Evolutionary conservation across 2,888 invertebrate genomes (phyloP), one percentile per base, ranked within the genome.

Genomic region (Xestia c-nigrum): DNA sequence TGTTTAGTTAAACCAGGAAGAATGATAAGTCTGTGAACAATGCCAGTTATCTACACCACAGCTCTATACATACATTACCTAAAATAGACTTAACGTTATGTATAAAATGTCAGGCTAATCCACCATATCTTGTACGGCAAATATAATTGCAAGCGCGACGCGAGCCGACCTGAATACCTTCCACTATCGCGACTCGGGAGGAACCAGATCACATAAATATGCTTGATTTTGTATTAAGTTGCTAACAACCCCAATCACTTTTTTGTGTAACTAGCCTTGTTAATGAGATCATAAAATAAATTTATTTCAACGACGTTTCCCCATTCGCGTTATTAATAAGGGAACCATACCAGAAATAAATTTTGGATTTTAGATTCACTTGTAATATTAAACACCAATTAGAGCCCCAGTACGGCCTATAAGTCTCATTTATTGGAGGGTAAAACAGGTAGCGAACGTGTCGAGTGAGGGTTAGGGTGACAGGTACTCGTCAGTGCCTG

Each of bases 401-500:
- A 91, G 85, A 72, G 79, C 84, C 79, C 81, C 78, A 74, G 87
- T 79, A 77, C 76, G 65, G 66, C 46, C 71, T 78, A 85, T 88
- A 85, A 86, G 83, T 72, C 78, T 85, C 81, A 84, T 89, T 90
- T 89, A 89, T 88, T 76, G 84, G 86, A 90, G 91, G 92, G 92
- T 86, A 88, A 85, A 88, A 88, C 88, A 83, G 81, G 83, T 81
- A 87, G 86, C 82, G 78, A 89, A 91, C 90, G 86, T 84, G 90
- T 88, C 85, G 78, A 82, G 38, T 79, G 87, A 91, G 91, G 94
- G 95, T 89, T 91, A 91, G 95, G 95, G 94, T 89, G 92, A 89
- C 88, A 90, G 78, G 96, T 94, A 88, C 93, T 83, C 78, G 89
- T 89, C 86, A 82, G 93, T 91, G 90, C 93, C 94, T 90, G 96